phyloP scores from a whole-genome alignment of 2,797 vertebrate genomes.

The Distichodus sexfasciatus region DNA sequence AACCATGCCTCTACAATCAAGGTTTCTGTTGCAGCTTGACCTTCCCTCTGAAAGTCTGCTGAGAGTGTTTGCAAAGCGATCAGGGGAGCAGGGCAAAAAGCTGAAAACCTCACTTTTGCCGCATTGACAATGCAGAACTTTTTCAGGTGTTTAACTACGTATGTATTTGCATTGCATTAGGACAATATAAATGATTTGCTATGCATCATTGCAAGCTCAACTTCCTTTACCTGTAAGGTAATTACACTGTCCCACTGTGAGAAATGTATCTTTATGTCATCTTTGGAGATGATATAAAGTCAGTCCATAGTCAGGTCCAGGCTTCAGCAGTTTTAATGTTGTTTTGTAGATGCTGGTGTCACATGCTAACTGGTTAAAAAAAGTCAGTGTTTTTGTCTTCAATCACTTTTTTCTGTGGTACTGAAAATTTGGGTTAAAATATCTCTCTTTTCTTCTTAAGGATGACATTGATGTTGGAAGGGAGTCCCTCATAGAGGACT shows the following conservation, averaged over 20 bases:
- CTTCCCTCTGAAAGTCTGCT: not conserved
- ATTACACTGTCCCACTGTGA: constrained; percentile 6
- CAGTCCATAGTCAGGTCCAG: constrained; percentile 6
- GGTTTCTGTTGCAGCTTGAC: constrained; percentile 10
- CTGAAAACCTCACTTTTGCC: too few relatives aligned
- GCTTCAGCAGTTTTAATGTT: not conserved
- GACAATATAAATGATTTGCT: too few relatives aligned
- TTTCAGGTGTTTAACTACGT: too few relatives aligned
- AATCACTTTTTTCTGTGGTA: not conserved
- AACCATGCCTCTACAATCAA: constrained; percentile 18
- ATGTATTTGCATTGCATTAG: too few relatives aligned
- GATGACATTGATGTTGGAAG: constrained; percentile 7
- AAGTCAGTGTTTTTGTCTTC: not conserved
- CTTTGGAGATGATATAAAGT: constrained; percentile 3
- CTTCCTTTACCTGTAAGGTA: too few relatives aligned
- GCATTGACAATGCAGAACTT: too few relatives aligned
- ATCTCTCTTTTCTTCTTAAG: constrained; percentile 3
- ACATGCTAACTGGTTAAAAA: constrained; percentile 8
- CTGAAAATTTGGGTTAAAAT: constrained; percentile 3
- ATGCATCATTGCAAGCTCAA: too few relatives aligned
- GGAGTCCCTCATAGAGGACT: constrained; percentile 6
- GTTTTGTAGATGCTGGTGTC: constrained; percentile 10
- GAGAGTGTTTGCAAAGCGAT: constrained; percentile 14
- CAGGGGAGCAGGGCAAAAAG: not conserved
- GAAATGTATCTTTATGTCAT: constrained; percentile 10